Evolutionary conservation across 2,797 vertebrate species (phyloP), one percentile per base, ranked within the genome.

Genomic region (Echeneis naucrates): DNA sequence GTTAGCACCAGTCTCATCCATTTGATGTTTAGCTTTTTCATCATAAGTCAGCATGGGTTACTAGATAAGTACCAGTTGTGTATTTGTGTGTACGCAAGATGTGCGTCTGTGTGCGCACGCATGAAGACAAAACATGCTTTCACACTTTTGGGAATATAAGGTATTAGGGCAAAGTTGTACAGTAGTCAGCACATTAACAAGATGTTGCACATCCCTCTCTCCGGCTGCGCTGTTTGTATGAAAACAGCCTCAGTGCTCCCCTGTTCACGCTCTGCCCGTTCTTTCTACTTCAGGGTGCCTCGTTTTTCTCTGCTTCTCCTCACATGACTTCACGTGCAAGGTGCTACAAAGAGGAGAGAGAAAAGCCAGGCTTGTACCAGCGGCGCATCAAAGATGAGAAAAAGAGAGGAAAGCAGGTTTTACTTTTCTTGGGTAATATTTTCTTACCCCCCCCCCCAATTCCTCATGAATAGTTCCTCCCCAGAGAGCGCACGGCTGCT

Each of bases 181-280:
- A 78, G 66, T 69, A 82, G 79, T 73, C 55, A 85, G 69, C 75
- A 77, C 80, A 85, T 86, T 85, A 88, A 84, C 75, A 88, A 88
- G 81, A 70, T 82, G 74, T 72, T 88, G 65, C 65, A 82, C 65
- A 81, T 88, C 69, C 44, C 61, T 79, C 70, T 82, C 60, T 80
- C 68, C 61, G 60, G 72, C 65, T 79, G 78, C 35, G 68, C 68
- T 87, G 81, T 89, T 85, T 83, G 71, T 78, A 73, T 66, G 61
- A 86, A 88, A 89, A 81, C 79, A 71, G 47, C 73, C 75, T 44
- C 66, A 19, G 59, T 40, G 55, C 77, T 78, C 67, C 56, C 27
- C 63, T n/a, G 40, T 78, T 78, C 78, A 53, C 60, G 54, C 66
- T 53, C 61, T 48, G 72, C 60, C 30, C 51, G 78, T 68, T 80